Base-by-base conservation (phyloP, 2,888 invertebrate genomes). In the Pollenia griseotomentosa region DNA sequence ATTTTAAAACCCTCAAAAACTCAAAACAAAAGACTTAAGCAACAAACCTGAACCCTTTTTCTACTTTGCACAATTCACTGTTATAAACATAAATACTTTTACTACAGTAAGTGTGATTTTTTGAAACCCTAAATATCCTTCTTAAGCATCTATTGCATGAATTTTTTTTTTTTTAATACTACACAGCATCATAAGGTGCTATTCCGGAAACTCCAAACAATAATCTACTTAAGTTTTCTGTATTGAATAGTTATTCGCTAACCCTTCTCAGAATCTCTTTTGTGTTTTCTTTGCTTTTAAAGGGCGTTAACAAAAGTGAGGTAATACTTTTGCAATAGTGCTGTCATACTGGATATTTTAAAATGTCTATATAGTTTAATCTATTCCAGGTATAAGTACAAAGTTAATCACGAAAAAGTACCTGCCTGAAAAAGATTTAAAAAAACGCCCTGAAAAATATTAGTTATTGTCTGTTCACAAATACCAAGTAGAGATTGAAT, bases 301-400 rank as follows among this genome's bases (percentile, higher is more conserved):
- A 51, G 42, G 83, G 74, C 74, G 61, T 86, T 57, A 23, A 70
- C 70, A 74, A 40, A 40, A 19, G 75, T 79, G 73, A 74, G 74
- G 82, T 79, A 86, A 83, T 79, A 79, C 82, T 83, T 82, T 86
- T 23, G 86, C 83, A 83, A 83, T 77, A 65, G 57, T 11, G 57
- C 53, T 44, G 57, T 77, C 6, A 33, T 33, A 70, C 70, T 77
- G 77, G 6, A 42, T 61, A 59, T 19, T 81, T 61, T 57, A 74
- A 59, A 74, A 82, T 75, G 44, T 53, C n/a, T 42, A 1, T 19
- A 33, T n/a, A 19, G 16, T 33, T 57, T 48, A 51, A 42, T 3
- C 4, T 59, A 48, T 3, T 16, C 12, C 51, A 51, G 55, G 23
- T 48, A 53, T 44, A 14, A 77, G 23, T 14, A 33, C 11, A 61